Evolutionary conservation across 1,140 invertebrate species (phyloP), one percentile per base, ranked within the genome.

Genomic region (Drosophila repleta): DNA sequence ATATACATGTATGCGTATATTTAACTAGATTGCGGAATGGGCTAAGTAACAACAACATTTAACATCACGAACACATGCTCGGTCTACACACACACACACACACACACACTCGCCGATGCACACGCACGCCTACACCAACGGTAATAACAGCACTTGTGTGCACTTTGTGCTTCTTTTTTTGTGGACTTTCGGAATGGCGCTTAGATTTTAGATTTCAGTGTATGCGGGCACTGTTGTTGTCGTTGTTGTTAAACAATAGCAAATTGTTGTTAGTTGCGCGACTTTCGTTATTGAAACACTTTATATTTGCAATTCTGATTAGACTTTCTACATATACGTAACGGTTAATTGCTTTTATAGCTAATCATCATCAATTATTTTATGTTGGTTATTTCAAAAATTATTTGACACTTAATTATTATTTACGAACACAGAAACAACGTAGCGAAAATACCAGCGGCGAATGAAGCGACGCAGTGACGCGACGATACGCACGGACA

Each of bases 31-130:
- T 79, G 61, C 21, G 74, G 65, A 75, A 83, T 56, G 62, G 45
- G 66, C 37, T 67, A 81, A 74, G 71, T 60, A 76, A 74, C 76
- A 84, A 84, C 57, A 84, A 84, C 69, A 85, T 62, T 29, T 64
- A 39, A 85, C 78, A 76, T 74, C 79, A 82, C 63, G 76, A 83
- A 74, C 75, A 79, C 80, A 80, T 63, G 64, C 61, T 56, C 53
- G 68, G 39, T 52, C 57, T n/a, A n/a, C n/a, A n/a, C n/a, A n/a
- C n/a, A 80, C 77, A 63, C 52, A 71, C 55, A 51, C 21, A 46
- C 32, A 43, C 51, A 29, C 58, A 53, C 18, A 46, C 17, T 29
- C 37, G 55, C 61, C 32, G 41, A 56, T 48, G 48, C 51, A 64
- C 51, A 26, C 13, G 24, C 26, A 46, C 51, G 21, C 24, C 61